These are phyloP conservation scores for Nomada lathburiana DNA, from an alignment of 2,888 invertebrate genomes.

Conservation along the genomic window DNA sequence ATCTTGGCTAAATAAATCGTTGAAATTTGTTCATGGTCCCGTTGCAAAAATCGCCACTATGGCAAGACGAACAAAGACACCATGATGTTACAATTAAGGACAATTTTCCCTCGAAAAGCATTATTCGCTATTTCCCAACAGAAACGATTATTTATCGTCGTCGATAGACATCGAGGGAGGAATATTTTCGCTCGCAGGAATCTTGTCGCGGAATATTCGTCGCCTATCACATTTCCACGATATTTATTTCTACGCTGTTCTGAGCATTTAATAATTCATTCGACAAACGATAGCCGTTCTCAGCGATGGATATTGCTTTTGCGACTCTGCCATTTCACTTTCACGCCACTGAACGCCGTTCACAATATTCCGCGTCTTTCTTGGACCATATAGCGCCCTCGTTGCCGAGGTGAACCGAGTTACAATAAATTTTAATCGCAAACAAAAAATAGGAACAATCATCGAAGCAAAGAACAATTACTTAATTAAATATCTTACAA, in stretches of 20 bases:
- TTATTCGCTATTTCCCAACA: not conserved
- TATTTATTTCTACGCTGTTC: not conserved
- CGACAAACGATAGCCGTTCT: slow-evolving; percentile 12
- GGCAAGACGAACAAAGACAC: slow-evolving; percentile 17
- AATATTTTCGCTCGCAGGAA: not conserved
- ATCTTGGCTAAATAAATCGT: slow-evolving; percentile 30
- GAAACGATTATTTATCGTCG: not conserved
- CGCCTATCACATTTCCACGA: not conserved
- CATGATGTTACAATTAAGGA: slow-evolving; percentile 15
- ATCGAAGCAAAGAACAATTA: too few species aligned
- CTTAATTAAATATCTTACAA: not conserved
- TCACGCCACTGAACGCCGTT: not conserved
- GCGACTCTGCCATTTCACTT: not conserved
- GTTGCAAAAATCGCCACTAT: slow-evolving; percentile 42
- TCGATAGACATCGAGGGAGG: not conserved
- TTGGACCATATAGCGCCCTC: not conserved
- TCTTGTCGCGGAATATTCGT: not conserved
- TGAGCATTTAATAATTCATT: slow-evolving; percentile 16
- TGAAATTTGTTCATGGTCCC: slow-evolving; percentile 53
- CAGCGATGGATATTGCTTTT: slow-evolving; percentile 25
- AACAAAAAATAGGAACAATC: not conserved
- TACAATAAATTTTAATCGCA: not conserved
- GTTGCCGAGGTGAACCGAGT: not conserved
- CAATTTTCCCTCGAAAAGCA: not conserved
- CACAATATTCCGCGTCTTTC: not conserved